phyloP scores from a whole-genome alignment of 2,888 invertebrate species.

The Apotomis turbidana region DNA sequence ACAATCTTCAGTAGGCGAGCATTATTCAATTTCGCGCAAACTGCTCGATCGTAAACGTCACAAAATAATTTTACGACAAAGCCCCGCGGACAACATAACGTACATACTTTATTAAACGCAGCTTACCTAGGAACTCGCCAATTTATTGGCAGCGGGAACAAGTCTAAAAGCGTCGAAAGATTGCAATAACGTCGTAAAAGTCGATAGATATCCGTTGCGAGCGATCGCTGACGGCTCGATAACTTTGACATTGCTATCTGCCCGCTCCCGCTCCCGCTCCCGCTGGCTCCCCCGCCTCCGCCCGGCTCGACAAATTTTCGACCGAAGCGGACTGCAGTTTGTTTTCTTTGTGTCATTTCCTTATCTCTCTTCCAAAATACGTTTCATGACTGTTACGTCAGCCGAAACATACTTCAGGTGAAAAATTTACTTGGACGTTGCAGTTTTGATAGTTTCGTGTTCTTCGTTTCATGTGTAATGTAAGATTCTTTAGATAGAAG shows the following conservation, averaged over 20 bases:
- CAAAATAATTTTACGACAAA: slow-evolving; percentile 42
- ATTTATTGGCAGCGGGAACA: slow-evolving; percentile 50
- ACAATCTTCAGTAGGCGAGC: slow-evolving; percentile 11
- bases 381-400: slow-evolving; percentile 81
- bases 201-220: slow-evolving; percentile 68
- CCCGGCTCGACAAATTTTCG: slow-evolving; percentile 75
- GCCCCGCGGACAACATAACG: slow-evolving; percentile 33
- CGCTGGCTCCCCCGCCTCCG: slow-evolving; percentile 51
- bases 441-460: slow-evolving; percentile 62
- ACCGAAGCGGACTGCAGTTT: slow-evolving; percentile 77
- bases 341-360: slow-evolving; percentile 84
- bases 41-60: slow-evolving; percentile 38
- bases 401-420: slow-evolving; percentile 79
- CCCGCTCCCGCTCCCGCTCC: slow-evolving; percentile 47
- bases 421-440: slow-evolving; percentile 62
- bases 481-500: no score
- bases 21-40: slow-evolving; percentile 39
- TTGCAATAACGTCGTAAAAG: slow-evolving; percentile 55
- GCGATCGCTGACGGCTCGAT: slow-evolving; percentile 79
- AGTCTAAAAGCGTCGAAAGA: slow-evolving; percentile 53
- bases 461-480: slow-evolving; percentile 11
- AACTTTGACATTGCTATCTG: slow-evolving; percentile 74
- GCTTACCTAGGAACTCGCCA: slow-evolving; percentile 36
- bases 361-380: slow-evolving; percentile 84
- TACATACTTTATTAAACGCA: slow-evolving; percentile 40